These are phyloP conservation scores for Bibio marci DNA, from an alignment of 2,888 invertebrate species.

Conservation along the genomic window DNA sequence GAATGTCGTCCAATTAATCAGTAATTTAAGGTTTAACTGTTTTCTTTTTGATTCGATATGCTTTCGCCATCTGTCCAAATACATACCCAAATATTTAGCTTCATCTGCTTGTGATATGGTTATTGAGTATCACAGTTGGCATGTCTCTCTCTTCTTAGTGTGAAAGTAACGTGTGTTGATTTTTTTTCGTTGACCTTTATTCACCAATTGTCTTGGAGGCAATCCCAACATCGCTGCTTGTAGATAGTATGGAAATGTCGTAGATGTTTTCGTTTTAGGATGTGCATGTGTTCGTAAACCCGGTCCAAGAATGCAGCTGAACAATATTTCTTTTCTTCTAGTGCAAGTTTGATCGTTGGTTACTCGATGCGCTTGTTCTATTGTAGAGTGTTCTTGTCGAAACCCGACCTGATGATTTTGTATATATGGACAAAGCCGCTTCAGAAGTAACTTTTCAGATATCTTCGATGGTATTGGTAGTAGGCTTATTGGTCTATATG, in stretches of 20 bases:
- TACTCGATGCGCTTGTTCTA: not conserved
- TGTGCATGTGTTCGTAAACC: conserved; percentile 9
- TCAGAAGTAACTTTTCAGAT: conserved; percentile 3
- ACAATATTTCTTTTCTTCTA: not conserved
- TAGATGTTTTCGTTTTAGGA: conserved; percentile 8
- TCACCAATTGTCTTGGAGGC: not conserved
- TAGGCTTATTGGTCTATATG: not conserved
- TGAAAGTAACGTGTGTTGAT: too few species aligned
- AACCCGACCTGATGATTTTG: not conserved
- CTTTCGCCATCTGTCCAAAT: too few species aligned
- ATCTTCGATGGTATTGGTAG: conserved; percentile 2
- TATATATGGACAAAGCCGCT: not conserved
- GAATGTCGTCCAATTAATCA: too few species aligned
- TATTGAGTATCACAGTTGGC: too few species aligned
- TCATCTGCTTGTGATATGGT: too few species aligned
- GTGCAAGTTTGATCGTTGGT: not conserved
- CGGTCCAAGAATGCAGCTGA: conserved; percentile 3
- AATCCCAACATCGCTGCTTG: not conserved
- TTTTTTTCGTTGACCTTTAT: too few species aligned
- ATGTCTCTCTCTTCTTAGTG: too few species aligned
- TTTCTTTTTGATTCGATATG: too few species aligned
- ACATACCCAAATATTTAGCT: too few species aligned
- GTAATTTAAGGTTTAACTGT: too few species aligned
- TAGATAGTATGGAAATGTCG: conserved; percentile 9
- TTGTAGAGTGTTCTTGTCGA: not conserved